Conservation (phyloP, 2,888 invertebrate species). For the Erpobdella octoculata region DNA sequence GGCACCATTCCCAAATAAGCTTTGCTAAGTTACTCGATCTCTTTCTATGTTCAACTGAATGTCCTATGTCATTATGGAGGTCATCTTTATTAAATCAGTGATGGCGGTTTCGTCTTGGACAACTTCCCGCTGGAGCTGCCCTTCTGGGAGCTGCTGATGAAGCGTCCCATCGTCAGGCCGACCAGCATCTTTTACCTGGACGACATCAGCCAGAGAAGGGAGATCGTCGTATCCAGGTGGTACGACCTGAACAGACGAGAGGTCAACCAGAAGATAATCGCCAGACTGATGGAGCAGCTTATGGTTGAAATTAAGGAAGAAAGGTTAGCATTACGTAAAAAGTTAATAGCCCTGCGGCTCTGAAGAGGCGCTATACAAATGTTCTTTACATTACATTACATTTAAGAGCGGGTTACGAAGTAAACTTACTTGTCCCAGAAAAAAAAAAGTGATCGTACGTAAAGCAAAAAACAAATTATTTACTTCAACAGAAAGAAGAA, state of each 20-base stretch:
- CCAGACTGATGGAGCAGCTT: neutral
- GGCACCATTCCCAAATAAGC: no score
- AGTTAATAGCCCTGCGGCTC: neutral
- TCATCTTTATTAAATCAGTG: neutral
- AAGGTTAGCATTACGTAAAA: neutral
- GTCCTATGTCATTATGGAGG: no score
- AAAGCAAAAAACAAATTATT: no score
- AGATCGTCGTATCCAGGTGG: slow-evolving; percentile 13
- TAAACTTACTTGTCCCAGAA: no score
- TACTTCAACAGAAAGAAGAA: neutral
- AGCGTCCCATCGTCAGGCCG: neutral
- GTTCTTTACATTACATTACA: no score
- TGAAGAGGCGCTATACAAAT: neutral
- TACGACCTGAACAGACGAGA: slow-evolving; percentile 3
- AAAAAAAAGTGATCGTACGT: no score
- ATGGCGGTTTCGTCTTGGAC: slow-evolving; percentile 7
- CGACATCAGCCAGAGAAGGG: neutral
- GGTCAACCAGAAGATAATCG: slow-evolving; percentile 16
- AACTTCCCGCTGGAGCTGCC: slow-evolving; percentile 12
- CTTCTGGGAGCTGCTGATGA: slow-evolving; percentile 1
- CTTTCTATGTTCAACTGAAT: no score
- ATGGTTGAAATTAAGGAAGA: neutral
- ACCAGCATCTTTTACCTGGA: neutral
- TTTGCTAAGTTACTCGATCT: no score
- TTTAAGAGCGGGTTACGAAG: no score